These are phyloP conservation scores for Mesorhabditis spiculigera DNA, from an alignment of 2,888 invertebrate genomes.

Conservation along the genomic window DNA sequence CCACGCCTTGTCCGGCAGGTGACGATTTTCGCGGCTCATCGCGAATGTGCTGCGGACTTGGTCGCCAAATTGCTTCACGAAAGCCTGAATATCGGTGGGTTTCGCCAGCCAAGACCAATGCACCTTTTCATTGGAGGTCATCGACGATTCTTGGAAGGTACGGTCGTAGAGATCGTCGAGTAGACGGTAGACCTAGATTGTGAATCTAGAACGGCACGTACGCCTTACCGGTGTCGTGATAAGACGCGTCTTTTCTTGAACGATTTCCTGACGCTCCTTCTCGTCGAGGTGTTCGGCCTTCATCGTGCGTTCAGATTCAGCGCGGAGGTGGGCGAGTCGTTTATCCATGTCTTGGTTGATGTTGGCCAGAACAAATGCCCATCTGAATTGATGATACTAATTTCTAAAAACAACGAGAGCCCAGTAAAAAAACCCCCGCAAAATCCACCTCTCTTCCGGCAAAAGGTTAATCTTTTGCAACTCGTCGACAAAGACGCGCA, in stretches of 20 bases:
- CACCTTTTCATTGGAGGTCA: constrained; percentile 77
- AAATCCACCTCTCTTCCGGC: constrained; percentile 75
- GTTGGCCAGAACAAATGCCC: constrained; percentile 84
- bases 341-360: constrained; percentile 65
- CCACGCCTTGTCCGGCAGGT: constrained; percentile 30
- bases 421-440: not conserved
- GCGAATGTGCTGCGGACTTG: constrained; percentile 20
- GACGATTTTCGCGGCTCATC: constrained; percentile 16
- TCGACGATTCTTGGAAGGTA: constrained; percentile 67
- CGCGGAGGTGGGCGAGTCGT: constrained; percentile 67
- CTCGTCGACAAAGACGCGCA: constrained; percentile 83
- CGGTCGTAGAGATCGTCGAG: constrained; percentile 82
- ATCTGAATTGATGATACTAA: constrained; percentile 60
- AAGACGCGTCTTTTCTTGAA: constrained; percentile 81
- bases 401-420: not conserved
- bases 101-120: not conserved
- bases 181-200: constrained; percentile 63
- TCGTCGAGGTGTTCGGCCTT: constrained; percentile 67
- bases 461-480: constrained; percentile 84
- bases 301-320: constrained; percentile 60
- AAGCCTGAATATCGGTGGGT: constrained; percentile 12
- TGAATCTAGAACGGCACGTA: not conserved
- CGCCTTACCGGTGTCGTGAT: constrained; percentile 75
- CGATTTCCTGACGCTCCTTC: constrained; percentile 74
- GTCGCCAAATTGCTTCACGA: constrained; percentile 17